Percentiles rank a stretch among this genome's conserved stretches.
phyloP scores from a whole-genome alignment of 2,888 invertebrate species.

The Drosophila hamatofila region DNA sequence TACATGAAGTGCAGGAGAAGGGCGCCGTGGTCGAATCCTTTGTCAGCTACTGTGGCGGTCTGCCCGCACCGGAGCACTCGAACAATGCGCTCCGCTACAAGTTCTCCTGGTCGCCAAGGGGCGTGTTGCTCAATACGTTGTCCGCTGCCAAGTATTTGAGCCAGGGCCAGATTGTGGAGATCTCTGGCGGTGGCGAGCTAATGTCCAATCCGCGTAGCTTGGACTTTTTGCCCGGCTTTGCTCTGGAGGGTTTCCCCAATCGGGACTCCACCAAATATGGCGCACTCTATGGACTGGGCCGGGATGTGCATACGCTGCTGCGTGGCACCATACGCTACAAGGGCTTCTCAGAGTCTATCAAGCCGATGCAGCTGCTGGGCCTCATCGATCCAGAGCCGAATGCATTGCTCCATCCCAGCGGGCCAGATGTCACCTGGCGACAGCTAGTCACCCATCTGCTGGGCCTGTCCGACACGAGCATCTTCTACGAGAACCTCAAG shows the following conservation, averaged over 20 bases:
- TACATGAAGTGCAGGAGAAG: slow-evolving; percentile 94
- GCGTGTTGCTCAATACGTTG: slow-evolving; percentile 95
- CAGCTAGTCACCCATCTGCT: slow-evolving; percentile 94
- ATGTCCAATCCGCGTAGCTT: slow-evolving; percentile 92
- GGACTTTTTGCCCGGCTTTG: slow-evolving; percentile 97
- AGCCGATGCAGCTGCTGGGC: slow-evolving; percentile 94
- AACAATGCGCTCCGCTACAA: slow-evolving; percentile 95
- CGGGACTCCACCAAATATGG: slow-evolving; percentile 96
- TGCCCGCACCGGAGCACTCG: slow-evolving; percentile 98
- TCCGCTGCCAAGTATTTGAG: slow-evolving; percentile 95
- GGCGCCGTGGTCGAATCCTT: slow-evolving; percentile 98
- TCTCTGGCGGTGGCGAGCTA: slow-evolving; percentile 94
- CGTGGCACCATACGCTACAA: slow-evolving; percentile 97
- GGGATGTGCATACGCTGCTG: slow-evolving; percentile 94
- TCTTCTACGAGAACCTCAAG: slow-evolving; percentile 97
- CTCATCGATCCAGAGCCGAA: slow-evolving; percentile 94
- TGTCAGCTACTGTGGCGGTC: slow-evolving; percentile 97
- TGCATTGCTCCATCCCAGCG: slow-evolving; percentile 96
- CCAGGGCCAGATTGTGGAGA: slow-evolving; percentile 94
- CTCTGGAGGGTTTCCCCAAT: slow-evolving; percentile 98
- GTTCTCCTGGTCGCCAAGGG: slow-evolving; percentile 98
- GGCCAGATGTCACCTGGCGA: slow-evolving; percentile 98
- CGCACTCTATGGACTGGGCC: slow-evolving; percentile 93
- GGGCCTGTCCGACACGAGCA: slow-evolving; percentile 93
- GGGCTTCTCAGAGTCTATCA: slow-evolving; percentile 95